Conservation (phyloP, 2,797 vertebrate genomes). For the Cuculus canorus region DNA sequence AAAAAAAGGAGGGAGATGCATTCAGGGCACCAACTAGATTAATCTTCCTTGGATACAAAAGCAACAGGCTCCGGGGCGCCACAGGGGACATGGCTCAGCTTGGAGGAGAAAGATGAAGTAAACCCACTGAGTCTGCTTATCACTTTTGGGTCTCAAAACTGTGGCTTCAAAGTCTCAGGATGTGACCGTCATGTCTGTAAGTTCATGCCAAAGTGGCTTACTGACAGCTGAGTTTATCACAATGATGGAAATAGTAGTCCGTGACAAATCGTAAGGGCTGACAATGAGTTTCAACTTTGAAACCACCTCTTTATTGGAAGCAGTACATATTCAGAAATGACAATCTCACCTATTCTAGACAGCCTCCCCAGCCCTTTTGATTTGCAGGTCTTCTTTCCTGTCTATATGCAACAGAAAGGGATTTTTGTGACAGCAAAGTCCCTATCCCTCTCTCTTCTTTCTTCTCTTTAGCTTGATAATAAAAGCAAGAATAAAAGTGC, state of each 20-base stretch:
- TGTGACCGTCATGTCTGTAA: neutral
- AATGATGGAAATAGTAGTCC: neutral
- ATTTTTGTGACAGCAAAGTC: neutral
- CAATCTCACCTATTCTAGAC: neutral
- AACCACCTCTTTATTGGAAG: neutral
- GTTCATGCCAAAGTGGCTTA: neutral
- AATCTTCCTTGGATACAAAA: neutral
- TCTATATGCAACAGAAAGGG: neutral
- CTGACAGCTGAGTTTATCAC: neutral
- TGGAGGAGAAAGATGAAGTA: neutral
- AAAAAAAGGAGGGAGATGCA: neutral
- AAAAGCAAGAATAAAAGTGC: neutral
- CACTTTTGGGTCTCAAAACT: neutral
- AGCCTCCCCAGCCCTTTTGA: neutral
- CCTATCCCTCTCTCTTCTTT: neutral
- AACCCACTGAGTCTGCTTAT: neutral
- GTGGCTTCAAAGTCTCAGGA: neutral
- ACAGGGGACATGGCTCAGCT: neutral
- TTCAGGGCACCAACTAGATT: neutral
- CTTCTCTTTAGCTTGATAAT: neutral
- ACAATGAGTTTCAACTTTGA: neutral
- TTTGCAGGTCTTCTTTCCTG: neutral
- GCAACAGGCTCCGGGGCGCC: neutral
- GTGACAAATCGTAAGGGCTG: neutral
- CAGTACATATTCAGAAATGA: neutral